phyloP scores from a whole-genome alignment of 2,113 vertebrate genomes.

The Platichthys stellatus region DNA sequence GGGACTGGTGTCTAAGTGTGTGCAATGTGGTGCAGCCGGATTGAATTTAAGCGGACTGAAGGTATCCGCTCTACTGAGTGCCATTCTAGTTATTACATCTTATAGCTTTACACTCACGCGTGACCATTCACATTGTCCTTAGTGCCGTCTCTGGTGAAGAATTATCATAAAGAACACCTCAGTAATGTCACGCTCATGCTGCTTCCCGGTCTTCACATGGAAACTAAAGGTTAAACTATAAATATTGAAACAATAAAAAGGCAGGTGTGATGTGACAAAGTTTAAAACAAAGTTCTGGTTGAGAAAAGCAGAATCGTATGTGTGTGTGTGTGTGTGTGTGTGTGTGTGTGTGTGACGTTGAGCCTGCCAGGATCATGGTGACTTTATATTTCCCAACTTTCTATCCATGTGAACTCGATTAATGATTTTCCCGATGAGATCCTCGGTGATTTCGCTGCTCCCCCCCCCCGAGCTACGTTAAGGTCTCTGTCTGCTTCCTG shows the following conservation, averaged over 20 bases:
- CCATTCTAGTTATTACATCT: not conserved
- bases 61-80: too few relatives aligned
- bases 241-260: not conserved
- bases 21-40: too few relatives aligned
- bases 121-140: not conserved
- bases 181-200: not conserved
- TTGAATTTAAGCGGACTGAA: too few relatives aligned
- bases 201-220: not conserved
- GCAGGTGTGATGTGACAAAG: not conserved
- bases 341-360: too few relatives aligned
- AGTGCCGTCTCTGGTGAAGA: not conserved
- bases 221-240: not conserved
- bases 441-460: slow-evolving; percentile 1
- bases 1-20: too few relatives aligned
- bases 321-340: too few relatives aligned
- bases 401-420: not conserved
- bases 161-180: not conserved
- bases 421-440: not conserved
- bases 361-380: too few relatives aligned
- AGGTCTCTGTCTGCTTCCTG: slow-evolving; percentile 20
- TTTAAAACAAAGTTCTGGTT: not conserved
- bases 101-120: not conserved
- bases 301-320: not conserved
- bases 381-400: not conserved
- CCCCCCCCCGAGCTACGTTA: slow-evolving; percentile 13